These are phyloP conservation scores for Troides aeacus DNA, from an alignment of 2,888 invertebrate genomes.

Conservation along the genomic window DNA sequence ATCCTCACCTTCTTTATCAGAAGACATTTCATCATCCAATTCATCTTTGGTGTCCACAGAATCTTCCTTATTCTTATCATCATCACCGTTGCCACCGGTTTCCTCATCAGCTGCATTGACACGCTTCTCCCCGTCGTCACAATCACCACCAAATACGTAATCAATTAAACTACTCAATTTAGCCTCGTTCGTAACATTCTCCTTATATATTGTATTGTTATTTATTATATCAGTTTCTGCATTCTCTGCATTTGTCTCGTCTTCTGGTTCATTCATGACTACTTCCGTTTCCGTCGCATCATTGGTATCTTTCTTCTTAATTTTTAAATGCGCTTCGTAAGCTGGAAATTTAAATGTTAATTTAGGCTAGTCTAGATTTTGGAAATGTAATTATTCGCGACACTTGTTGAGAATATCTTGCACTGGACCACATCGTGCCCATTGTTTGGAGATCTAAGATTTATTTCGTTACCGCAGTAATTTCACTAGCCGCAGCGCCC, in stretches of 20 bases:
- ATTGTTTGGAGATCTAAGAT: too few relatives aligned
- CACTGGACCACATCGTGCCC: too few relatives aligned
- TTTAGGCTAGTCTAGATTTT: too few relatives aligned
- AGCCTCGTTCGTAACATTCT: constrained; percentile 10
- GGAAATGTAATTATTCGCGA: too few relatives aligned
- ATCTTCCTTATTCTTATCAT: background rate
- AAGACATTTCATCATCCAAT: constrained; percentile 38
- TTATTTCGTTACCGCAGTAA: too few relatives aligned
- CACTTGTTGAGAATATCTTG: too few relatives aligned
- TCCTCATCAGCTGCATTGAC: constrained; percentile 24
- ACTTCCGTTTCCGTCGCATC: constrained; percentile 29
- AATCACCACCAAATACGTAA: constrained; percentile 28
- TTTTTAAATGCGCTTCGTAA: constrained; percentile 58
- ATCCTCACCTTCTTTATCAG: constrained; percentile 44
- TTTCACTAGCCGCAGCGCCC: too few relatives aligned
- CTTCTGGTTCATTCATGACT: constrained; percentile 32
- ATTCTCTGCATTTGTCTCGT: constrained; percentile 11
- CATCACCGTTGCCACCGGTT: constrained; percentile 25
- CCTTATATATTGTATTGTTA: constrained; percentile 42
- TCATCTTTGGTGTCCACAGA: constrained; percentile 23
- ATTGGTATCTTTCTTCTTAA: constrained; percentile 34
- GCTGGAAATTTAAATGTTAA: constrained; percentile 43
- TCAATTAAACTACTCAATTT: constrained; percentile 25
- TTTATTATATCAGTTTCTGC: constrained; percentile 51
- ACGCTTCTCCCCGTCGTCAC: constrained; percentile 26